Conservation (phyloP, 2,888 invertebrate genomes). For the Elysia crispata region DNA sequence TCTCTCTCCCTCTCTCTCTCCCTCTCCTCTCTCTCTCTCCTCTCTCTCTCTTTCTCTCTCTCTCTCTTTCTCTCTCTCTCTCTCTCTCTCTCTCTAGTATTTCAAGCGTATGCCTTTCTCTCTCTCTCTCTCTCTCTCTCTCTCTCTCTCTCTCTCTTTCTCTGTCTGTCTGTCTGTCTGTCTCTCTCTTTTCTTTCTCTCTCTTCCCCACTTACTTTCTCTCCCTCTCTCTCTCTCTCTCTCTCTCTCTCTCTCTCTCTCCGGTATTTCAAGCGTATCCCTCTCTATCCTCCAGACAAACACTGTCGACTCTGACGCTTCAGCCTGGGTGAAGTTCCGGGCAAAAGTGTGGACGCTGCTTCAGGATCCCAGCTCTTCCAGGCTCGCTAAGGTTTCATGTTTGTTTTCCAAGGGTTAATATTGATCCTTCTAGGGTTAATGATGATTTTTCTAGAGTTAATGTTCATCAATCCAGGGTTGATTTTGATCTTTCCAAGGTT, state of each 20-base stretch:
- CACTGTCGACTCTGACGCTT: slow-evolving; percentile 15
- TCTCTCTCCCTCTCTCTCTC: background rate
- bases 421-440: too few species aligned
- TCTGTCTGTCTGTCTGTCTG: too few species aligned
- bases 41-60: background rate
- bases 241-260: background rate
- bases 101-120: too few species aligned
- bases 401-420: too few species aligned
- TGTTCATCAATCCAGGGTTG: too few species aligned
- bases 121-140: too few species aligned
- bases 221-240: background rate
- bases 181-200: background rate
- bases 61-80: slow-evolving; percentile 62
- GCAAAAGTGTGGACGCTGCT: slow-evolving; percentile 69
- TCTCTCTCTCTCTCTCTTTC: too few species aligned
- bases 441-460: too few species aligned
- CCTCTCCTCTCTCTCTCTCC: background rate
- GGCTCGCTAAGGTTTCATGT: slow-evolving; percentile 65
- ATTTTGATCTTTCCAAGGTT: too few species aligned
- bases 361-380: slow-evolving; percentile 69
- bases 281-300: slow-evolving; percentile 61
- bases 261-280: slow-evolving; percentile 35
- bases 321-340: slow-evolving; percentile 61
- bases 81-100: too few species aligned
- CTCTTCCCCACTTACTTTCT: background rate